A percentile compares a stretch with the other conserved stretches of the same genome.
Conservation (phyloP, 1,140 invertebrate genomes). For the Lasioglossum albipes region DNA sequence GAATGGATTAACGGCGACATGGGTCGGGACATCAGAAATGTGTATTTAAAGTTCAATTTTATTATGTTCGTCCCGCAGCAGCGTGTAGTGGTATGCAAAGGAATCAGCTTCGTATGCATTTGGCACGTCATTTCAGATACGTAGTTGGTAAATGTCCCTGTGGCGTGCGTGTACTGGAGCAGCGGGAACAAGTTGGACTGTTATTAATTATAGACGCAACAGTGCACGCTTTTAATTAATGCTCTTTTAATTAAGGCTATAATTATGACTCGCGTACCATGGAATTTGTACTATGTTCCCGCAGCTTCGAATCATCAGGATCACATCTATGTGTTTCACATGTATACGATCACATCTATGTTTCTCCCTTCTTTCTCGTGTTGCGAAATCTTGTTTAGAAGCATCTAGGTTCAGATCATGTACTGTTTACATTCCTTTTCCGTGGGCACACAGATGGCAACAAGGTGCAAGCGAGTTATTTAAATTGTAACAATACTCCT, state of each 20-base stretch:
- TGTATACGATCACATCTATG: neutral
- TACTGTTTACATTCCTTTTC: too few relatives aligned
- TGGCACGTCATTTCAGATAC: conserved; percentile 28
- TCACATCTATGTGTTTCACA: neutral
- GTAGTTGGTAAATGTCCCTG: conserved; percentile 37
- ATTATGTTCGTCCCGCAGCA: too few relatives aligned
- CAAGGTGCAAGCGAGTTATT: too few relatives aligned
- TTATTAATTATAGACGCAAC: conserved; percentile 59
- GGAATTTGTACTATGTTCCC: conserved; percentile 22
- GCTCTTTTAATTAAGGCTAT: conserved; percentile 65
- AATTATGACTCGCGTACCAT: conserved; percentile 54
- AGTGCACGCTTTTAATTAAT: conserved; percentile 64
- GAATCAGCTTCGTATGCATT: conserved; percentile 8
- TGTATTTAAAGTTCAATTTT: too few relatives aligned
- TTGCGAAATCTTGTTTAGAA: neutral
- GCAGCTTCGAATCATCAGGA: conserved; percentile 10
- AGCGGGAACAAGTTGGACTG: conserved; percentile 69
- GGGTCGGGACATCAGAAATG: too few relatives aligned
- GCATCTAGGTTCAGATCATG: too few relatives aligned
- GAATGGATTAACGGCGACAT: too few relatives aligned
- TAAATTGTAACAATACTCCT: too few relatives aligned
- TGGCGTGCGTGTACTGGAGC: conserved; percentile 35
- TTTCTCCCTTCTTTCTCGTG: neutral
- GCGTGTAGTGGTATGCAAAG: too few relatives aligned
- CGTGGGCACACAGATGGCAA: too few relatives aligned